A percentile compares a stretch with the other conserved stretches of the same genome.
These are phyloP conservation scores for Unio pictorum DNA, from an alignment of 2,888 invertebrate genomes.

Conservation along the genomic window DNA sequence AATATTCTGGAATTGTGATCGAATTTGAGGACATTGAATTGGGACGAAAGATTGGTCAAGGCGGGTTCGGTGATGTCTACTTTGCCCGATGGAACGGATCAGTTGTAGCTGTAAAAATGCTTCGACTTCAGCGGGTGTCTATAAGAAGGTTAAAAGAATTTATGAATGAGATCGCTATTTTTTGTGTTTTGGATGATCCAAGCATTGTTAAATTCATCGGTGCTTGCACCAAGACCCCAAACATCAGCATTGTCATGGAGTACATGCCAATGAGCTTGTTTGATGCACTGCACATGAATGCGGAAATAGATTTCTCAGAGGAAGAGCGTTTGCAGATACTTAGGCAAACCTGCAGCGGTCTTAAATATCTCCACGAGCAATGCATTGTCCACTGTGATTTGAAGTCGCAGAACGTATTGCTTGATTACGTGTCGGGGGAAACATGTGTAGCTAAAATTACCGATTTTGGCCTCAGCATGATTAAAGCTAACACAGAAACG, in stretches of 20 bases:
- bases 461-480: slow-evolving; percentile 43
- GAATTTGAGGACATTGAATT: slow-evolving; percentile 24
- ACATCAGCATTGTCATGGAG: slow-evolving; percentile 35
- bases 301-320: slow-evolving; percentile 24
- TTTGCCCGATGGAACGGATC: slow-evolving; percentile 27
- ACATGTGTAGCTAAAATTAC: slow-evolving; percentile 26
- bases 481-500: slow-evolving; percentile 24
- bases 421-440: slow-evolving; percentile 15
- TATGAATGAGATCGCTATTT: slow-evolving; percentile 19
- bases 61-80: slow-evolving; percentile 35
- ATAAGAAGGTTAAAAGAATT: slow-evolving; percentile 21
- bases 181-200: slow-evolving; percentile 25
- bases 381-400: slow-evolving; percentile 42
- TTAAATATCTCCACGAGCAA: slow-evolving; percentile 31
- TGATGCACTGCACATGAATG: slow-evolving; percentile 25
- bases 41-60: slow-evolving; percentile 27
- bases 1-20: slow-evolving; percentile 19
- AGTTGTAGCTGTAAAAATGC: slow-evolving; percentile 35
- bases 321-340: slow-evolving; percentile 27
- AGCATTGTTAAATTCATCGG: slow-evolving; percentile 36
- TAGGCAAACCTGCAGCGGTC: slow-evolving; percentile 17
- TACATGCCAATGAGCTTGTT: slow-evolving; percentile 35
- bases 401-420: slow-evolving; percentile 38
- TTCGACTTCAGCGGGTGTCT: slow-evolving; percentile 24
- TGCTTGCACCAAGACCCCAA: slow-evolving; percentile 26